Base-by-base conservation (phyloP, 2,113 vertebrate genomes). In the Plestiodon gilberti region DNA sequence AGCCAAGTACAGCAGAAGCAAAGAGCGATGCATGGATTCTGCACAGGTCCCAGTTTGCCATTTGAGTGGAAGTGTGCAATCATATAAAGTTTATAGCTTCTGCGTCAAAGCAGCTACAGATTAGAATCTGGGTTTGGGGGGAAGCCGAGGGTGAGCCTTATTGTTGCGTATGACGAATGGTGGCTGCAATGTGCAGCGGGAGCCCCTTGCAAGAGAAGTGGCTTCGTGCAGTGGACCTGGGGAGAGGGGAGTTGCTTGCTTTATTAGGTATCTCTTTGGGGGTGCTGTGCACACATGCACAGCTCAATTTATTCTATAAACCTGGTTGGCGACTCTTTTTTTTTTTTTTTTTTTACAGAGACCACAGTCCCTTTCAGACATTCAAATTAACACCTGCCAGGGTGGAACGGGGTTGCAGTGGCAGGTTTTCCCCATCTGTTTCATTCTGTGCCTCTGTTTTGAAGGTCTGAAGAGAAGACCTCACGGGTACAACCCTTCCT, bases 21-120 rank as follows among this genome's bases (percentile, higher is more conserved):
- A 10, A 33, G 75, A 2, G 10, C 52, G 2, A 0, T 0, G 2
- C 0, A 0, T 2, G 3, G 11, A 22, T 76, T 79, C 62, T n/a
- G 22, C 40, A 8, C 0, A 0, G 33, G 48, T 83, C 80, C 10
- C 8, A 1, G 35, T 71, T 28, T 17, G 55, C 5, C n/a, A 13
- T 35, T 82, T 83, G 4, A 10, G 38, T 57, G 13, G 6, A 61
- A 65, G 17, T 4, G 55, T 6, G 11, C 30, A 74, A n/a, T 78
- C 33, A 28, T 17, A 61, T 23, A 2, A 73, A 22, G 9, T 25
- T 82, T 38, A 10, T 8, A 38, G 69, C 57, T 22, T 48, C 74
- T 3, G 23, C 4, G 6, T 33, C 43, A 59, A n/a, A 76, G 10
- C 3, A 7, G 9, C 77, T 85, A 4, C 40, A 52, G 25, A 18